Evolutionary conservation across 2,113 vertebrate species (phyloP).

Genomic region (Urocynchramus pylzowi): DNA sequence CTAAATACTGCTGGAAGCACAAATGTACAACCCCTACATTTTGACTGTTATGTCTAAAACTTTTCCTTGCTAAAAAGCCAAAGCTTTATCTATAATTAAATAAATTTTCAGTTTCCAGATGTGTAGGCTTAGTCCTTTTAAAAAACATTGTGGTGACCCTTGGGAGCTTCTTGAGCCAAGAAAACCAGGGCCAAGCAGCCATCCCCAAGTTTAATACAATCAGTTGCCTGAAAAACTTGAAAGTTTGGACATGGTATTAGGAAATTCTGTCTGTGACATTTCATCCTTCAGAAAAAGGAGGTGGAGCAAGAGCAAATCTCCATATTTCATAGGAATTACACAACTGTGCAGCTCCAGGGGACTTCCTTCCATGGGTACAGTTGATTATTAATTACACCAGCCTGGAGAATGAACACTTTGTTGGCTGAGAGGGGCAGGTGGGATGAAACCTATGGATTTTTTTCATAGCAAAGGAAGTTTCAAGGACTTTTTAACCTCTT

Average conservation of each 20-base stretch:
- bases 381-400: background rate
- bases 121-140: background rate
- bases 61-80: background rate
- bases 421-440: background rate
- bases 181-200: background rate
- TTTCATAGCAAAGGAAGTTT: background rate
- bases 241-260: background rate
- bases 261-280: background rate
- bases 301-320: background rate
- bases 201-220: background rate
- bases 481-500: background rate
- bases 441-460: background rate
- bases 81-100: background rate
- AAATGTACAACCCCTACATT: background rate
- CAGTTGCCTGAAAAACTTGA: background rate
- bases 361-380: background rate
- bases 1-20: background rate
- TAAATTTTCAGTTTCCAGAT: background rate
- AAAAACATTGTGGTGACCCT: background rate
- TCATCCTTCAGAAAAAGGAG: background rate
- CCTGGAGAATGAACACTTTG: background rate
- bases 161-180: background rate
- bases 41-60: background rate
- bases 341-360: background rate
- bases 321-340: background rate